Evolutionary conservation across 35 echinoderm and acorn worm genomes (phyloP), one percentile per base, ranked within the genome.

Genomic region (Stichopus chloronotus): DNA sequence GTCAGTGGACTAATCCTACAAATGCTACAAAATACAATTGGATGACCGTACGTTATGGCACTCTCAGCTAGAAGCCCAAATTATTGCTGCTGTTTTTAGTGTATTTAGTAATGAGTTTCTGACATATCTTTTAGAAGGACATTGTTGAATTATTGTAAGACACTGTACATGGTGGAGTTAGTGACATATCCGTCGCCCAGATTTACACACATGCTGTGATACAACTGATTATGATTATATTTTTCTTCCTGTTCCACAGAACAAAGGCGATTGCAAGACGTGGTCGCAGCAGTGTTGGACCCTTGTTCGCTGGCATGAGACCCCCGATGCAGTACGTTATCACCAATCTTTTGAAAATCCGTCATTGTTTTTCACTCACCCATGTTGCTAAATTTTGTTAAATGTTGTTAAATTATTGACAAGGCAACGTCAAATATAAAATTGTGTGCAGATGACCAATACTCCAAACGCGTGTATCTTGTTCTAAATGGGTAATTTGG

Each of bases 211-310:
- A 43, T 43, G 30, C 30, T 43, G 1, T 43, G 30, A 43, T 43
- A 43, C 30, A 43, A 43, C 30, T 43, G 30, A 43, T 43, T 0
- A 3, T 43, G 0, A 43, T 43, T 43, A 43, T 3, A 43, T 43
- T 43, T 65, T 65, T 19, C 11, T 65, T 65, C 61, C 19, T 65
- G 61, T 14, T 65, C 19, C 61, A 65, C 61, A 81, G 78, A 81
- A n/a, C 78, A 52, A 81, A 81, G 53, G 25, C 20, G 21, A 81
- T 81, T n/a, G 78, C 20, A 52, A 25, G 78, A 81, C 78, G 78
- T 43, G 78, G 78, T 14, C 78, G 78, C 6, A 81, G 53, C 78
- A 81, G 78, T 81, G 78, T n/a, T 81, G 78, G 78, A 43, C 78
- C 78, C 6, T 52, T 81, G 78, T 81, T 81, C 43, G 78, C 24